Evolutionary conservation across 1,140 invertebrate species (phyloP).

Genomic region (Drosophila gunungcola): DNA sequence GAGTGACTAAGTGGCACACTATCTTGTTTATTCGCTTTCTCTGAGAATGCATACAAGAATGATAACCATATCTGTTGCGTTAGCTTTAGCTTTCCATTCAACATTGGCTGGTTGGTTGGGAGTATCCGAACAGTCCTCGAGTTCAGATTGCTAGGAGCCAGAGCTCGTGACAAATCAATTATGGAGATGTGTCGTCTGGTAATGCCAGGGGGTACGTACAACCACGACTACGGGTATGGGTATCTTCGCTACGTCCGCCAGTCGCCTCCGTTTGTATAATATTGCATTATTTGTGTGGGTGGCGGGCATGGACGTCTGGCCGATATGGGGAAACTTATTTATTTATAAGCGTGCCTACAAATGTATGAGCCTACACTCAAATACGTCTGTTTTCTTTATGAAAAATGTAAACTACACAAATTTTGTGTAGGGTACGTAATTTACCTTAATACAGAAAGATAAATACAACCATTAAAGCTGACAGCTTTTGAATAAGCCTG

Average conservation of each 20-base stretch:
- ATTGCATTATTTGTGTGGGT: conserved; percentile 41
- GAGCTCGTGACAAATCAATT: conserved; percentile 73
- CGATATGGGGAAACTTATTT: conserved; percentile 62
- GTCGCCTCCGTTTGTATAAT: conserved; percentile 11
- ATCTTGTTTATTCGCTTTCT: conserved; percentile 61
- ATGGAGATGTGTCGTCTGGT: conserved; percentile 45
- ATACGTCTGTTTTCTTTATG: background rate
- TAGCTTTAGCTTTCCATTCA: background rate
- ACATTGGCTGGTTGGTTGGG: conserved; percentile 2
- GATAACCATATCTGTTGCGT: conserved; percentile 49
- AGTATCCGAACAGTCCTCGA: conserved; percentile 22
- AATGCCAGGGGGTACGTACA: background rate
- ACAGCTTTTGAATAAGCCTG: no score
- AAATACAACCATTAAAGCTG: no score
- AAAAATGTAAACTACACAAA: no score
- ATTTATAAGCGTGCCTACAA: conserved; percentile 13
- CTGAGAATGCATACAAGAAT: conserved; percentile 3
- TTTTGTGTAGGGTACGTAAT: no score
- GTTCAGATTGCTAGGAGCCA: conserved; percentile 34
- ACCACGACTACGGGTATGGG: background rate
- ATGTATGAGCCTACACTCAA: conserved; percentile 9
- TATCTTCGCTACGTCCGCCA: conserved; percentile 7
- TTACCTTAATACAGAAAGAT: no score
- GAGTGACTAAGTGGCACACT: conserved; percentile 65
- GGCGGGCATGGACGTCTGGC: conserved; percentile 43